Evolutionary conservation across 2,113 vertebrate genomes (phyloP).

Genomic region (Budorcas taxicolor): DNA sequence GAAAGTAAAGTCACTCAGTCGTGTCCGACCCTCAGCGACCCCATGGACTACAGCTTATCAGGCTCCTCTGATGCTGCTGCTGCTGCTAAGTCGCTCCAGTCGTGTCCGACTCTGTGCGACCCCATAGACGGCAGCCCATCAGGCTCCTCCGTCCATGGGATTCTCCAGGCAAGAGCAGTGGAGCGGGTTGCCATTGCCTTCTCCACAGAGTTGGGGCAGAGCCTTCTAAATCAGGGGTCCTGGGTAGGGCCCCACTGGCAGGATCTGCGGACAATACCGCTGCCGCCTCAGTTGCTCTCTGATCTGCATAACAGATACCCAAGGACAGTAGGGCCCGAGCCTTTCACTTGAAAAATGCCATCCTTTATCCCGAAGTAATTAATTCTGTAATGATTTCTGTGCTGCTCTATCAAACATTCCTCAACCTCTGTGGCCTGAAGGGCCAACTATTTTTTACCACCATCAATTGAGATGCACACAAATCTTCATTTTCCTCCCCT

Average conservation of each 20-base stretch:
- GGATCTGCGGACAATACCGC: neutral
- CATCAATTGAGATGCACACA: neutral
- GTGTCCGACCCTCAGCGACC: no score
- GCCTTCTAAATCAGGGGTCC: neutral
- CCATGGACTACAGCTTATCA: no score
- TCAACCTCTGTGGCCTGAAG: neutral
- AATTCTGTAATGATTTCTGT: neutral
- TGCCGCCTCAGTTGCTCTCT: neutral
- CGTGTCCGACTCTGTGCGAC: no score
- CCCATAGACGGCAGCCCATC: no score
- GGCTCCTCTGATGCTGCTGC: no score
- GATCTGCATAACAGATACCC: neutral
- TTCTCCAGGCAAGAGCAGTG: no score
- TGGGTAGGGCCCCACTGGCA: neutral
- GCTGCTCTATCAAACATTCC: neutral
- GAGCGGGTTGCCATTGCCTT: no score
- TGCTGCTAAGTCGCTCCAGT: no score
- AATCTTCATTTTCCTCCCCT: conserved; percentile 4
- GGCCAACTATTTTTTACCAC: neutral
- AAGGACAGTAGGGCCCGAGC: neutral
- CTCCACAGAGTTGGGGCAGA: neutral
- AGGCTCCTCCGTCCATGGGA: no score
- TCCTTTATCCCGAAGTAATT: neutral
- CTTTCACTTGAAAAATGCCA: conserved; percentile 2
- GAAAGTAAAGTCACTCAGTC: no score